A percentile compares a stretch with the other conserved stretches of the same genome.
phyloP scores from a whole-genome alignment of 1,140 invertebrate genomes.

The Ceratosolen solmsi region DNA sequence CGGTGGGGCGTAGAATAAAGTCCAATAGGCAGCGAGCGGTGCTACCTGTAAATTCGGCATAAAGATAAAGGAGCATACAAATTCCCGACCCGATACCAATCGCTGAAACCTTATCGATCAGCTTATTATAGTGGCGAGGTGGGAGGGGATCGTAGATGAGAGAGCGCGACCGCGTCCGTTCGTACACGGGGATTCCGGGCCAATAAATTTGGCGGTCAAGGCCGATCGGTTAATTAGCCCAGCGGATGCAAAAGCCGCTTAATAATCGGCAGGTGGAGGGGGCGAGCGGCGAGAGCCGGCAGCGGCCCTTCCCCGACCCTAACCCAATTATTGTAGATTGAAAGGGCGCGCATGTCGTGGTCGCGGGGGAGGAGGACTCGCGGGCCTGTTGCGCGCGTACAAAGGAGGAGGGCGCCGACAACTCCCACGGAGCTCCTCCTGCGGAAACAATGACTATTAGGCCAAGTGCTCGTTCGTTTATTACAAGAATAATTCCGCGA shows the following conservation, averaged over 20 bases:
- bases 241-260: conserved; percentile 40
- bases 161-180: neutral
- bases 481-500: conserved; percentile 60
- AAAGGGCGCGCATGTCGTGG: conserved; percentile 18
- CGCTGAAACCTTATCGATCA: conserved; percentile 8
- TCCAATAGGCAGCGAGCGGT: neutral
- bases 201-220: conserved; percentile 49
- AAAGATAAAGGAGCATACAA: neutral
- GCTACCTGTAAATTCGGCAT: neutral
- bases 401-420: conserved; percentile 21
- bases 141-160: neutral
- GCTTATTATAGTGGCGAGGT: neutral
- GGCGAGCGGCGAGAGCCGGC: neutral
- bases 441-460: conserved; percentile 61
- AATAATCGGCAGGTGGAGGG: conserved; percentile 35
- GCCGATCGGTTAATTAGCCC: conserved; percentile 52
- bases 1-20: neutral
- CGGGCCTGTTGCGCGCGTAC: neutral
- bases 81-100: neutral
- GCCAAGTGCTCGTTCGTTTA: conserved; percentile 62
- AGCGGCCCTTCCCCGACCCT: neutral
- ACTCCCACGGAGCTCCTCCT: conserved; percentile 31
- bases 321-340: conserved; percentile 53
- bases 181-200: neutral
- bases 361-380: neutral